Conservation (phyloP, 2,113 vertebrate genomes). For the Athene noctua region DNA sequence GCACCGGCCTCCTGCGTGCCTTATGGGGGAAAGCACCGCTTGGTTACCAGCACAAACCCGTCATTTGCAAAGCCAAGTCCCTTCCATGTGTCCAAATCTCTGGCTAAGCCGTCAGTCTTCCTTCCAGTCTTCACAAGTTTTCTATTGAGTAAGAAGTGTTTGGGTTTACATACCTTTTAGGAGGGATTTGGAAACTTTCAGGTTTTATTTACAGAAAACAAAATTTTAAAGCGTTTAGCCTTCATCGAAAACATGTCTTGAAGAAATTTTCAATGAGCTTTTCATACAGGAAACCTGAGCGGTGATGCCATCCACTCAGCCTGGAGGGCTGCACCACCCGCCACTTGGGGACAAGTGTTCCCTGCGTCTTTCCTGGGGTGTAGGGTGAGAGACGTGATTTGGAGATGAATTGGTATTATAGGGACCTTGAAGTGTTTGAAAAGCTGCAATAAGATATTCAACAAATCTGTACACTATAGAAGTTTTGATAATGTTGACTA, state of each 20-base stretch:
- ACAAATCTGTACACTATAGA: not conserved
- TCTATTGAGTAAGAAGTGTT: not conserved
- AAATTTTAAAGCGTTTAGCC: not conserved
- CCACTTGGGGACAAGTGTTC: not conserved
- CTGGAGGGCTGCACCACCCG: too few relatives aligned
- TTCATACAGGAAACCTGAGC: not conserved
- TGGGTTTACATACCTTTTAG: not conserved
- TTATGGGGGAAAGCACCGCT: too few relatives aligned
- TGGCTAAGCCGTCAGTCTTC: accelerated
- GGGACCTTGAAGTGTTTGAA: not conserved
- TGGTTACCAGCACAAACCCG: accelerated
- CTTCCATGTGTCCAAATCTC: accelerated
- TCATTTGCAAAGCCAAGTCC: accelerated
- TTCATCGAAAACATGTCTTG: not conserved
- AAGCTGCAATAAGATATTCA: not conserved
- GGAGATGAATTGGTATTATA: not conserved
- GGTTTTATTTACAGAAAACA: not conserved
- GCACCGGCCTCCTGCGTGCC: too few relatives aligned
- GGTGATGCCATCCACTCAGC: not conserved
- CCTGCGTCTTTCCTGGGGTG: accelerated
- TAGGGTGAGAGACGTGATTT: accelerated
- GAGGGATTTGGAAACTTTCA: not conserved
- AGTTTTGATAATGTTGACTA: not conserved
- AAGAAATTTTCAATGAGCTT: not conserved
- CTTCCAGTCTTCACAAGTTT: not conserved